Base-by-base conservation (phyloP, 2,888 invertebrate species). In the Bhutanitis thaidina region DNA sequence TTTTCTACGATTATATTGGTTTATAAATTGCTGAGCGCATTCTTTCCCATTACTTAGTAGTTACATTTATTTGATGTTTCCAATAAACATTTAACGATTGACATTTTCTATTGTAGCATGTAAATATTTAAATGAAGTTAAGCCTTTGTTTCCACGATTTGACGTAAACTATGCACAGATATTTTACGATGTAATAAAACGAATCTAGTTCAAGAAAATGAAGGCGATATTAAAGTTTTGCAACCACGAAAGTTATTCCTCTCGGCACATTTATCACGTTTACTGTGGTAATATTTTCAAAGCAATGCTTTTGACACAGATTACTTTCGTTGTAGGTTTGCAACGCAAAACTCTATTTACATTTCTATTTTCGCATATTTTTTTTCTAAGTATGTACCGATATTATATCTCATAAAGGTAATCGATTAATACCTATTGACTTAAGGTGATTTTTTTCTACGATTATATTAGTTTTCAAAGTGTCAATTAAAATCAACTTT, bases 261-360 rank as follows among this genome's bases (percentile, higher is more conserved):
- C 62, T 61, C 60, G 63, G 61, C 68, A 68, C 75, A 80, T 85
- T 84, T 78, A 80, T 83, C 82, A 82, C 69, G 64, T 78, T 77
- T 76, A 71, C 77, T 66, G 69, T 67, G 67, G 76, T 73, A 74
- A 77, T 77, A 73, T 80, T 81, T 81, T 81, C 74, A 75, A 69
- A 75, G 75, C 77, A 73, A 72, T 80, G 80, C 75, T 78, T 77
- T 71, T 80, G 79, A 80, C 80, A 72, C 69, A 77, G 73, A 79
- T 82, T 77, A 80, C 74, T 79, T 79, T 80, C 73, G 72, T 77
- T 78, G 74, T 73, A 67, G 66, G 66, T 52, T 52, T 43, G 49
- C 56, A 54, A 58, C 53, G 59, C 58, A 55, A 53, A 59, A 57
- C 56, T 61, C 57, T 55, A 58, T 59, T 60, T 60, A 55, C 53